phyloP scores from a whole-genome alignment of 1,140 invertebrate species.

The Drosophila watanabei region DNA sequence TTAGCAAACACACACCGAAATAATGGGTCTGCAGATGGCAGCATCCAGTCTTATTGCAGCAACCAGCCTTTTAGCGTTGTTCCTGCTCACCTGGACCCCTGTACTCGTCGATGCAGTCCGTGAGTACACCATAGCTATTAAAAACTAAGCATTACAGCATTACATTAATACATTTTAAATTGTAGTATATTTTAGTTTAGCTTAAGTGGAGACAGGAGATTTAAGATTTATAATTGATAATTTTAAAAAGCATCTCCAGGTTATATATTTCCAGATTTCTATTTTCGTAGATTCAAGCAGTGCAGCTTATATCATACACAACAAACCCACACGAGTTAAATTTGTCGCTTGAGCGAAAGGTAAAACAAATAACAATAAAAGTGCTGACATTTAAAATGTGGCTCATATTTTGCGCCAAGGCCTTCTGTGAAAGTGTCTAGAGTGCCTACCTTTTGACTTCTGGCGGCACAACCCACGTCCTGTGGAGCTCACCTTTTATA shows the following conservation, averaged over 20 bases:
- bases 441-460: slow-evolving; percentile 27
- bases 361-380: slow-evolving; percentile 63
- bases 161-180: background rate
- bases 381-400: slow-evolving; percentile 63
- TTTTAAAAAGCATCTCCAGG: background rate
- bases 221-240: background rate
- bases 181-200: slow-evolving; percentile 4
- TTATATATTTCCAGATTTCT: background rate
- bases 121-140: slow-evolving; percentile 60
- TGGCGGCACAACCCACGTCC: slow-evolving; percentile 22
- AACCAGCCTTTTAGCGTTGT: slow-evolving; percentile 65
- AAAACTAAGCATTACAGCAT: background rate
- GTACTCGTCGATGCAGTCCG: slow-evolving; percentile 80
- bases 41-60: slow-evolving; percentile 75
- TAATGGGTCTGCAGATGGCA: slow-evolving; percentile 85
- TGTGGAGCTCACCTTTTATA: slow-evolving; percentile 57
- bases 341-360: slow-evolving; percentile 36
- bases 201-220: background rate
- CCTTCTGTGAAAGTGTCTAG: slow-evolving; percentile 40
- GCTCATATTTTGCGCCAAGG: slow-evolving; percentile 58
- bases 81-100: slow-evolving; percentile 79
- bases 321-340: background rate
- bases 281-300: slow-evolving; percentile 16
- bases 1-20: slow-evolving; percentile 45
- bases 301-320: background rate